These are phyloP conservation scores for Sarcophaga caerulescens DNA, from an alignment of 2,888 invertebrate species.

Conservation along the genomic window DNA sequence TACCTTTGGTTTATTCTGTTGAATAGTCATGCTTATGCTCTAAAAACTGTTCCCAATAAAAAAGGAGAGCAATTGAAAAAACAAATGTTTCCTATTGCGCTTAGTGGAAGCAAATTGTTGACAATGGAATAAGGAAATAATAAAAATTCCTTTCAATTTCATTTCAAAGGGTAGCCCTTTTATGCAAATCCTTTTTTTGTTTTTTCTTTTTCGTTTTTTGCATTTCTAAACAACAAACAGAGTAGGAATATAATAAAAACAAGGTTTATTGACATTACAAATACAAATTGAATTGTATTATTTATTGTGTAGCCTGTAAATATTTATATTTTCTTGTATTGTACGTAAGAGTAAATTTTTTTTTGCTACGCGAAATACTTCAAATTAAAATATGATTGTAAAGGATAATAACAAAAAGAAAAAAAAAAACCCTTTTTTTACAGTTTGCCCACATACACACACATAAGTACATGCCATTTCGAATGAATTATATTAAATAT, in stretches of 20 bases:
- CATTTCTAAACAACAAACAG: too few relatives aligned
- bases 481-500: too few relatives aligned
- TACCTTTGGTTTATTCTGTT: too few relatives aligned
- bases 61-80: too few relatives aligned
- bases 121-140: not conserved
- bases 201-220: not conserved
- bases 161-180: conserved; percentile 9
- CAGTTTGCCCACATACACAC: conserved; percentile 43
- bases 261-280: conserved; percentile 34
- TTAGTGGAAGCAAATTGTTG: not conserved
- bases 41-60: too few relatives aligned
- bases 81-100: too few relatives aligned
- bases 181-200: not conserved
- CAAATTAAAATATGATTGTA: conserved; percentile 43
- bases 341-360: not conserved
- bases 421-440: conserved; percentile 27
- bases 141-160: not conserved
- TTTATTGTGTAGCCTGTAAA: conserved; percentile 3
- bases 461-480: too few relatives aligned
- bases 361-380: conserved; percentile 37
- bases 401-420: conserved; percentile 23
- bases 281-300: conserved; percentile 1
- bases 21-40: too few relatives aligned
- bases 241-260: not conserved
- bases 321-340: conserved; percentile 20